phyloP scores from a whole-genome alignment of 2,888 invertebrate species.

The Eupeodes luniger region DNA sequence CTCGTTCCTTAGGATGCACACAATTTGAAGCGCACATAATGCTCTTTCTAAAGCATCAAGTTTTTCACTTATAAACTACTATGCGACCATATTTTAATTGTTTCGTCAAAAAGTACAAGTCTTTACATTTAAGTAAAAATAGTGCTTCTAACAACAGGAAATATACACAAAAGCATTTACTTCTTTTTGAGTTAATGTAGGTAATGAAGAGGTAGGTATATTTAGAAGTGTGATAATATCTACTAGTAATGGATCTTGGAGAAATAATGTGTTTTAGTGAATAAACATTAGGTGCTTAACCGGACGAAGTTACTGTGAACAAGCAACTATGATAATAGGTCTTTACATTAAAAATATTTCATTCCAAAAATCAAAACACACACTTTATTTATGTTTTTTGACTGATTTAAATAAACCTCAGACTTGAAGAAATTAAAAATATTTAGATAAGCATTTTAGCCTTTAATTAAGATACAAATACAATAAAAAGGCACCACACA shows the following conservation, averaged over 20 bases:
- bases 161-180: slow-evolving; percentile 11
- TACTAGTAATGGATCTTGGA: slow-evolving; percentile 1
- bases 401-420: neutral
- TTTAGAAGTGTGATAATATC: neutral
- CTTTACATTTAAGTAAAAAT: neutral
- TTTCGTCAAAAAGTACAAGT: neutral
- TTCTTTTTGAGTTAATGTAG: slow-evolving; percentile 37
- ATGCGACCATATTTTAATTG: neutral
- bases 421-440: too few relatives aligned
- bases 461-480: neutral
- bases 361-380: neutral
- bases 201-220: slow-evolving; percentile 17
- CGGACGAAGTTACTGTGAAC: neutral
- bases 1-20: too few relatives aligned
- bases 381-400: neutral
- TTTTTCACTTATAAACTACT: neutral
- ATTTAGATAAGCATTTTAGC: neutral
- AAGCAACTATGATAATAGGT: neutral
- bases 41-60: neutral
- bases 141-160: slow-evolving; percentile 7
- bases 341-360: neutral
- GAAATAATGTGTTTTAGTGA: neutral
- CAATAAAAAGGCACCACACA: slow-evolving; percentile 20
- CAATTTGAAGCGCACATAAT: neutral
- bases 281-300: neutral